Evolutionary conservation across 2,113 vertebrate genomes (phyloP).

Genomic region (Rhinolophus ferrumequinum): DNA sequence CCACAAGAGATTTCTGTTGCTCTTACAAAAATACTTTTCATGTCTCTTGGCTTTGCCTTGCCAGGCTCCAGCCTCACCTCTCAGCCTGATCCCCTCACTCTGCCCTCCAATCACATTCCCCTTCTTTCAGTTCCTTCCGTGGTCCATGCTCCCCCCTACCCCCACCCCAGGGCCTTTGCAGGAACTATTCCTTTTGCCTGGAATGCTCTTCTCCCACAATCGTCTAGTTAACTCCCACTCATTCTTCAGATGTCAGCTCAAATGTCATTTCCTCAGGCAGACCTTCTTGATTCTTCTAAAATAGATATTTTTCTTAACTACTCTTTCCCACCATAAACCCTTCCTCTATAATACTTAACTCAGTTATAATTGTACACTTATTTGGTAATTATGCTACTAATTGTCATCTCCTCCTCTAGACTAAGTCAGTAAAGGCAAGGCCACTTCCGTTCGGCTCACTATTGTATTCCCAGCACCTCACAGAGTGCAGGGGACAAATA

Average conservation of each 20-base stretch:
- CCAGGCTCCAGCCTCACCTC: neutral
- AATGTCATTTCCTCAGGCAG: conserved; percentile 8
- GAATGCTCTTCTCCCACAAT: neutral
- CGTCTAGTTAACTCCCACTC: conserved; percentile 1
- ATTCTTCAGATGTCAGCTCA: conserved; percentile 31
- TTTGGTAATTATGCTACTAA: conserved; percentile 27
- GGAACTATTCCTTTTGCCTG: neutral
- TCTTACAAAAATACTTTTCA: conserved; percentile 13
- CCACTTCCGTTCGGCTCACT: neutral
- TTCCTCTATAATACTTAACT: neutral
- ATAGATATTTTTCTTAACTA: neutral
- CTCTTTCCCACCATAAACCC: neutral
- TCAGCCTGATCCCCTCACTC: neutral
- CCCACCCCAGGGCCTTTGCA: neutral
- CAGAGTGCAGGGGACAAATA: neutral
- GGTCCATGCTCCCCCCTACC: neutral
- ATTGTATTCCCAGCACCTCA: neutral
- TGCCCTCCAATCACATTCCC: neutral
- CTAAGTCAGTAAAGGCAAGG: conserved; percentile 9
- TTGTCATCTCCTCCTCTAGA: neutral
- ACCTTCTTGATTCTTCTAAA: neutral
- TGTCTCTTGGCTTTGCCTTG: neutral
- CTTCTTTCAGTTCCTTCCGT: neutral
- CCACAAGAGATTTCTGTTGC: neutral
- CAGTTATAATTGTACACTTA: neutral